Evolutionary conservation across 2,113 vertebrate species (phyloP), one percentile per base, ranked within the genome.

Genomic region (Malurus cyaneus): DNA sequence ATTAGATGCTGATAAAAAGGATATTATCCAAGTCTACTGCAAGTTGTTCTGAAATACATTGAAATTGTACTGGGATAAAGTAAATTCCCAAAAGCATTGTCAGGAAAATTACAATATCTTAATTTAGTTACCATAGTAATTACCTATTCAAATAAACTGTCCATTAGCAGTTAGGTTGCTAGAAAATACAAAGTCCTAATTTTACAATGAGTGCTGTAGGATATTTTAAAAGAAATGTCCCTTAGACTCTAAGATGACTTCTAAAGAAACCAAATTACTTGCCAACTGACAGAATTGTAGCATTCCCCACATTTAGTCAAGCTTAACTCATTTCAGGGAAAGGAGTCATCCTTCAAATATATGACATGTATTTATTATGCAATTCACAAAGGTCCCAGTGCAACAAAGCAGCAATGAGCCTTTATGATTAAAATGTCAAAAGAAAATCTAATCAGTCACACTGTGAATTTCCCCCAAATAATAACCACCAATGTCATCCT

Each of bases 371-470:
- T 95, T 95, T 94, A 89, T 92, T 95, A 95, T 64, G 56, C 92
- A 94, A 69, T 93, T 92, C 91, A 95, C 64, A 85, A 78, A 85
- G 61, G 44, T 86, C 92, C 84, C 69, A 88, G 67, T 36, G 85
- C 31, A 92, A 94, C 76, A 94, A 95, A 94, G 67, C 59, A 92
- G 74, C 89, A 93, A 26, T 67, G 60, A 88, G 82, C 15, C 52
- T 90, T 96, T 73, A 83, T 60, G 79, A 96, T 94, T 94, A 92
- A 92, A 96, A 96, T 83, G 85, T 65, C 79, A 94, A 67, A 90
- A 90, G 74, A 93, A 86, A 94, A 90, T 83, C 72, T 65, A 36
- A 92, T 90, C 90, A 88, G 52, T 94, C 80, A 88, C 26, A 62
- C 31, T 46, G 74, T 74, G 74, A 73, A 74, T 88, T 96, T 91